Percentiles rank a stretch among this genome's conserved stretches.
Conservation (phyloP, 2,113 vertebrate genomes). For the Trematomus loennbergii region DNA sequence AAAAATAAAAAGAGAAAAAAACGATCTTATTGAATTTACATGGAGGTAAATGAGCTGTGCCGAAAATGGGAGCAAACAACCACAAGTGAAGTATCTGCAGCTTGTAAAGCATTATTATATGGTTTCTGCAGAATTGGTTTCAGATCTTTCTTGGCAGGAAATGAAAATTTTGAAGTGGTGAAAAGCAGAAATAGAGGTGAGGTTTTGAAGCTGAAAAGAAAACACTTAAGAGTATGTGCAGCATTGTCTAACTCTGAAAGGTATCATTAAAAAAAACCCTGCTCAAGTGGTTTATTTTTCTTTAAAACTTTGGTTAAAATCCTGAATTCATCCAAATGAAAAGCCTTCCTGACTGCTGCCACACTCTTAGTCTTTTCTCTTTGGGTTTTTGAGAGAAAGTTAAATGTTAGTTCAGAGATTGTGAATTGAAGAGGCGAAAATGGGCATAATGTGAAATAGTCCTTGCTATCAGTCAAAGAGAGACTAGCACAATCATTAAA, state of each 20-base stretch:
- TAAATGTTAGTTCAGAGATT: slow-evolving; percentile 59
- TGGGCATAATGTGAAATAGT: slow-evolving; percentile 52
- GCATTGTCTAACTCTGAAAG: neutral
- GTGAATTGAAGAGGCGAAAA: slow-evolving; percentile 42
- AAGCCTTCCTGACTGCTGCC: neutral
- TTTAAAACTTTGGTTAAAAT: slow-evolving; percentile 22
- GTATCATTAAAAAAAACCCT: neutral
- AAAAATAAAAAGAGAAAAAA: too few relatives aligned
- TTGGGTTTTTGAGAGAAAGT: slow-evolving; percentile 28
- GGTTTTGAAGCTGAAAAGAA: slow-evolving; percentile 9
- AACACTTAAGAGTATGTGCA: neutral
- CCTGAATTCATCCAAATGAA: neutral
- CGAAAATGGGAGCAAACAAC: too few relatives aligned
- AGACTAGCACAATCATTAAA: slow-evolving; percentile 54
- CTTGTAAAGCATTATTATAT: neutral
- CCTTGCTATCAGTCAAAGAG: slow-evolving; percentile 65
- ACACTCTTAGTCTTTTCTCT: neutral
- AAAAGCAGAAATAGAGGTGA: neutral
- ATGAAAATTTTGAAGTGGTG: neutral
- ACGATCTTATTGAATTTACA: neutral
- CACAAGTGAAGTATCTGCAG: neutral
- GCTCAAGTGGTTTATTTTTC: slow-evolving; percentile 5
- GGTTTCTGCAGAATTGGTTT: neutral
- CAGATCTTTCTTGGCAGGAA: neutral
- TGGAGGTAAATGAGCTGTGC: neutral